Evolutionary conservation across 2,113 vertebrate genomes (phyloP), one percentile per base, ranked within the genome.

Genomic region (Tragelaphus strepsiceros): DNA sequence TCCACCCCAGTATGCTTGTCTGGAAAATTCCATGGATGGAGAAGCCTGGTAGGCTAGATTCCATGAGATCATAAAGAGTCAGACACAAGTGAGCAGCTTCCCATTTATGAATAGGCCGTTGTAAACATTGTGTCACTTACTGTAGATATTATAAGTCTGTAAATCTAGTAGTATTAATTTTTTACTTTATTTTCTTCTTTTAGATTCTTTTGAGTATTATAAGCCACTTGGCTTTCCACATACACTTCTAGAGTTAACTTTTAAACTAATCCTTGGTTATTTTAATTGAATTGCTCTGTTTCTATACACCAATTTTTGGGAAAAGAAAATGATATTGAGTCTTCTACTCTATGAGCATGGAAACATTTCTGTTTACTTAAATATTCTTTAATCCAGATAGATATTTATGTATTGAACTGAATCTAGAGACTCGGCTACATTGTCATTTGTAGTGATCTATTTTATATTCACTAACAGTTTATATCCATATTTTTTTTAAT

Each of bases 1-100:
- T 71, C 19, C 67, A 22, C n/a, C 5, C 0, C 0, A 0, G n/a
- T 71, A 39, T 35, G n/a, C 67, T 71, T 71, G n/a, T 35, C 5
- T 71, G 67, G 67, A 71, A 6, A 22, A 39, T 22, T 39, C 67
- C 67, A 71, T 71, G 67, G n/a, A 39, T 71, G 67, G n/a, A 71
- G 67, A 71, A 71, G 5, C 19, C 67, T 35, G 19, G 19, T 71
- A 71, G 35, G n/a, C 67, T 35, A 12, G 2, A 71, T 71, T 39
- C 67, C 67, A 71, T 22, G 67, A n/a, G 67, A 39, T 22, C 0
- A 0, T 22, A 71, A 35, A 71, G n/a, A 39, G 67, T 71, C n/a
- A 71, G n/a, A 71, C n/a, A 39, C 0, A 19, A 71, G n/a, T 71
- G n/a, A 71, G n/a, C n/a, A 39, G n/a, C 67, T 71, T 71, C n/a